These are phyloP conservation scores for Graptemys geographica DNA, from an alignment of 2,797 vertebrate genomes.

Conservation along the genomic window DNA sequence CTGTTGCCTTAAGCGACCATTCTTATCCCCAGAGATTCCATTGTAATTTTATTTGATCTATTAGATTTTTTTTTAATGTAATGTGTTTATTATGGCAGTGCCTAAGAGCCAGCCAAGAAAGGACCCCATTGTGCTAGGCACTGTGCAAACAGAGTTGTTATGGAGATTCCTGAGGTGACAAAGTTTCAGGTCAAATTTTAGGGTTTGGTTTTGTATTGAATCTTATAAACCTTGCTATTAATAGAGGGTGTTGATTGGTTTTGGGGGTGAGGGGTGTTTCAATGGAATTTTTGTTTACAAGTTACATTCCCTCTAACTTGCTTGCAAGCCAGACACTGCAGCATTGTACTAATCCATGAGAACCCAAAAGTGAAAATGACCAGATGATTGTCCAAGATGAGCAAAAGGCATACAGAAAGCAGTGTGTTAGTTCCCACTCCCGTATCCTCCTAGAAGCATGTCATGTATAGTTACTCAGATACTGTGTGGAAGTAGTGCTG, in stretches of 20 bases:
- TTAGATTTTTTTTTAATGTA: neutral
- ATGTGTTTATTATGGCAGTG: neutral
- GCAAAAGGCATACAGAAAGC: neutral
- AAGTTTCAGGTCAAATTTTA: neutral
- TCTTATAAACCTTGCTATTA: neutral
- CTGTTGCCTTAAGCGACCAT: neutral
- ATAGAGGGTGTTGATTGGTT: too few species aligned
- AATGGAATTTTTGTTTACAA: neutral
- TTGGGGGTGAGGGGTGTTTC: neutral
- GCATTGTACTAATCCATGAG: neutral
- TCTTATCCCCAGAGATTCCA: neutral
- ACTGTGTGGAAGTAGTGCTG: neutral
- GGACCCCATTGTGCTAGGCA: neutral
- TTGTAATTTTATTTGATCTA: neutral
- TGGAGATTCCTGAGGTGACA: neutral
- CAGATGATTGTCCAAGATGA: fast-evolving
- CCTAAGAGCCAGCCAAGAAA: neutral
- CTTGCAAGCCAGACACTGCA: neutral
- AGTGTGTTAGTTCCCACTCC: neutral
- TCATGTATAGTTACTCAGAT: neutral
- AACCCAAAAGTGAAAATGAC: neutral
- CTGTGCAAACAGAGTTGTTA: neutral
- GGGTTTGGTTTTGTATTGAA: neutral
- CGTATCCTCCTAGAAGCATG: neutral
- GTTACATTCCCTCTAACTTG: neutral